phyloP scores from a whole-genome alignment of 2,797 vertebrate species.

The Antennarius maculatus region DNA sequence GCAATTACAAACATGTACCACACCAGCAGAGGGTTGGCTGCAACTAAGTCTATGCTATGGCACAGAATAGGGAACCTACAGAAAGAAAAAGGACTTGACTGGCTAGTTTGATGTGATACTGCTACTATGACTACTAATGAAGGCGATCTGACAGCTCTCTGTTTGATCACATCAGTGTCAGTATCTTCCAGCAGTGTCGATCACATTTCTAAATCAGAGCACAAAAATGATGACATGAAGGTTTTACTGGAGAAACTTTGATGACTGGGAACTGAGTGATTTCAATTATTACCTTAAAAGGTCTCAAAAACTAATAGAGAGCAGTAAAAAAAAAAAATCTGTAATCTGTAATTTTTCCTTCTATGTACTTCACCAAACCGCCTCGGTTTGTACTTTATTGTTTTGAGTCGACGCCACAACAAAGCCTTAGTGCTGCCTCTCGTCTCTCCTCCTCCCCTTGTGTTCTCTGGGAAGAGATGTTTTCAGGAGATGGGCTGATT shows the following conservation, averaged over 20 bases:
- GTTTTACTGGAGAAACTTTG: too few relatives aligned
- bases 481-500: conserved; percentile 26
- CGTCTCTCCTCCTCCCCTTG: not conserved
- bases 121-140: too few relatives aligned
- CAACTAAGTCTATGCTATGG: conserved; percentile 25
- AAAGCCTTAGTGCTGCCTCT: not conserved
- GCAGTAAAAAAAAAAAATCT: not conserved
- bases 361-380: not conserved
- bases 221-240: too few relatives aligned
- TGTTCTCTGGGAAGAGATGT: conserved; percentile 14
- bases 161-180: too few relatives aligned
- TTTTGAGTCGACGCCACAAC: conserved; percentile 2
- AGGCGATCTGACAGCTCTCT: too few relatives aligned
- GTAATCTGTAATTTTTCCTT: conserved; percentile 21
- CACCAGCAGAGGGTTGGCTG: conserved; percentile 23
- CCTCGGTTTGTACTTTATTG: not conserved
- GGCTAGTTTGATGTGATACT: not conserved
- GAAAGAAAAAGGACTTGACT: not conserved
- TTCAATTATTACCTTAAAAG: too few relatives aligned
- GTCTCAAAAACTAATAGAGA: not conserved
- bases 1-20: conserved; percentile 47
- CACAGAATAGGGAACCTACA: conserved; percentile 6
- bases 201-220: too few relatives aligned
- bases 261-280: too few relatives aligned
- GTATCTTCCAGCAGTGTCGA: too few relatives aligned